phyloP scores from a whole-genome alignment of 2,113 vertebrate genomes.

The Grus americana region DNA sequence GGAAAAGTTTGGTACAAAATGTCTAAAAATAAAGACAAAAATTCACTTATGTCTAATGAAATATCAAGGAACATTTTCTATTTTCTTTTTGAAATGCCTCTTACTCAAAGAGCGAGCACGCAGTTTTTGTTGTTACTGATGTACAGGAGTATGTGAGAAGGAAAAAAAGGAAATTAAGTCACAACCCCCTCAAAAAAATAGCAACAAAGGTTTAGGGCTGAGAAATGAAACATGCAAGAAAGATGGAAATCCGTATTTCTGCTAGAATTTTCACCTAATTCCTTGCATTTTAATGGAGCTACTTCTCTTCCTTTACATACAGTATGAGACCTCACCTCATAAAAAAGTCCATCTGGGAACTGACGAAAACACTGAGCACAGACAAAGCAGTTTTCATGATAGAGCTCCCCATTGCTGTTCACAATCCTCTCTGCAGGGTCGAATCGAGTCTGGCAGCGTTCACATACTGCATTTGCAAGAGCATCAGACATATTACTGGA shows the following conservation, averaged over 20 bases:
- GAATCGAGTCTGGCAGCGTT: conserved; percentile 74
- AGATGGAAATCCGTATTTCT: background rate
- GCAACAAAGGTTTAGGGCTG: background rate
- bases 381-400: conserved; percentile 79
- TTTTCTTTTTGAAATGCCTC: background rate
- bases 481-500: conserved; percentile 78
- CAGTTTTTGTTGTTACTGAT: background rate
- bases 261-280: background rate
- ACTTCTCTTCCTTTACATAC: background rate
- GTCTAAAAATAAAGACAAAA: background rate
- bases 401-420: conserved; percentile 78
- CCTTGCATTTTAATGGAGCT: background rate
- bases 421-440: conserved; percentile 73
- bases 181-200: background rate
- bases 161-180: background rate
- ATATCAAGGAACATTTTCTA: background rate
- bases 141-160: background rate
- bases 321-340: conserved; percentile 70
- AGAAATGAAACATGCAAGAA: background rate
- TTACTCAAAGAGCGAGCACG: background rate
- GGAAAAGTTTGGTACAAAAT: background rate
- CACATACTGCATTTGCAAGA: conserved; percentile 73
- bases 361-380: conserved; percentile 81
- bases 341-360: conserved; percentile 81
- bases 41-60: background rate